Percentiles rank a stretch among this genome's conserved stretches.
Conservation (phyloP, 2,113 vertebrate genomes). For the Sciurus niger region DNA sequence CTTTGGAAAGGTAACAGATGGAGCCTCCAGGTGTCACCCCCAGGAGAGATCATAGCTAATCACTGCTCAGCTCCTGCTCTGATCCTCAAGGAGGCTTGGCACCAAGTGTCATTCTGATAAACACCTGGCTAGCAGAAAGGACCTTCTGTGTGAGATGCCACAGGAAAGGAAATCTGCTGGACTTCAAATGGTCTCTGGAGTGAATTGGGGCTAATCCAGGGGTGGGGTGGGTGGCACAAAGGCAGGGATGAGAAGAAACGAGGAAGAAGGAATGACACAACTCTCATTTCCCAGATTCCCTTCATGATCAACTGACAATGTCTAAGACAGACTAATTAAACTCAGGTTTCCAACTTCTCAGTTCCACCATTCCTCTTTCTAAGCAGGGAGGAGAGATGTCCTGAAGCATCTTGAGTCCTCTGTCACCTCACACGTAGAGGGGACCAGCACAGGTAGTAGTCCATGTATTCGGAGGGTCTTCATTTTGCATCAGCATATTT, state of each 20-base stretch:
- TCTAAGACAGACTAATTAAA: neutral
- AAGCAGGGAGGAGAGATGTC: neutral
- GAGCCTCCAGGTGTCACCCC: neutral
- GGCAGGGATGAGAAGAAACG: neutral
- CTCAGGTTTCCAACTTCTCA: neutral
- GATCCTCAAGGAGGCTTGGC: neutral
- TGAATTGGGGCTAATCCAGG: too few species aligned
- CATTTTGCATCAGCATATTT: neutral
- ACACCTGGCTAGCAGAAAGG: neutral
- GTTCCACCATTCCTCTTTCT: neutral
- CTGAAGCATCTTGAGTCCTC: neutral
- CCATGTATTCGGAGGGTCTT: neutral
- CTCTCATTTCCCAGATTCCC: neutral
- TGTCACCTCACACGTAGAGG: neutral
- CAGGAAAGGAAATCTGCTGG: neutral
- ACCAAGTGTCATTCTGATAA: neutral
- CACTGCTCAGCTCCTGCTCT: neutral
- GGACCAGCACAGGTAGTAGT: rapidly evolving
- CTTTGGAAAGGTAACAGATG: neutral
- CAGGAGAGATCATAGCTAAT: neutral
- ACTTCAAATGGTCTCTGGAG: neutral
- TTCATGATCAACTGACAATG: neutral
- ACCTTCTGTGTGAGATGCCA: neutral
- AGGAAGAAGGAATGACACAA: neutral
- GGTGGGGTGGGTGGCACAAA: neutral